These are phyloP conservation scores for Axis porcinus DNA, from an alignment of 2,113 vertebrate genomes.

Conservation along the genomic window DNA sequence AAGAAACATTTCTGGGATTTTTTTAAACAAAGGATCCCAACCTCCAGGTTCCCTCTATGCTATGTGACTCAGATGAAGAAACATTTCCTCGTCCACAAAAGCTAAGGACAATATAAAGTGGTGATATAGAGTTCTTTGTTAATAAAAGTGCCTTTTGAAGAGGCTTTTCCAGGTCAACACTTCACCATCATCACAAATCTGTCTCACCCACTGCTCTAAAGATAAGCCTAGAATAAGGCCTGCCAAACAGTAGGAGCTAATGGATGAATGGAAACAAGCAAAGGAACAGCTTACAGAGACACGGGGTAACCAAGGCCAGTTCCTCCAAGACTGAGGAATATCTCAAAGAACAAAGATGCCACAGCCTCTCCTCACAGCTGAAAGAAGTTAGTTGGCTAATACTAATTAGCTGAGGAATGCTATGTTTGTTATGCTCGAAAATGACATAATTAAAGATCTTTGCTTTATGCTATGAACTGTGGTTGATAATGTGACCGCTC, in stretches of 20 bases:
- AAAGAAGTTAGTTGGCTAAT: not conserved
- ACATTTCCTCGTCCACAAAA: not conserved
- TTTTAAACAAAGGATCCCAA: not conserved
- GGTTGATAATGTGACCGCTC: not conserved
- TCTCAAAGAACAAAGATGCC: not conserved
- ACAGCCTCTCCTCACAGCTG: not conserved
- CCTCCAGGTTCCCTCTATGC: not conserved
- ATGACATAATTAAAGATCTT: not conserved
- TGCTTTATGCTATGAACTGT: not conserved
- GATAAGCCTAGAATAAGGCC: not conserved
- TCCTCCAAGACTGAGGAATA: not conserved
- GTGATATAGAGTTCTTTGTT: not conserved
- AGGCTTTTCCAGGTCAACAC: not conserved
- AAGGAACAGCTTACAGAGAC: not conserved
- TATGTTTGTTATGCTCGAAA: not conserved
- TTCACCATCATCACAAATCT: not conserved
- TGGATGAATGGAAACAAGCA: not conserved
- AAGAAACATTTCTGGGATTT: constrained; percentile 8
- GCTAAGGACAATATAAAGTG: not conserved
- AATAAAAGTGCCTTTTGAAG: not conserved
- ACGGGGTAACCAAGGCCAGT: not conserved
- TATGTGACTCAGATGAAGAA: not conserved
- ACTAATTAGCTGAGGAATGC: not conserved
- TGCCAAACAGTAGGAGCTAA: not conserved
- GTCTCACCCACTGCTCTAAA: not conserved